These are phyloP conservation scores for Eurois occulta DNA, from an alignment of 2,888 invertebrate genomes.

Conservation along the genomic window DNA sequence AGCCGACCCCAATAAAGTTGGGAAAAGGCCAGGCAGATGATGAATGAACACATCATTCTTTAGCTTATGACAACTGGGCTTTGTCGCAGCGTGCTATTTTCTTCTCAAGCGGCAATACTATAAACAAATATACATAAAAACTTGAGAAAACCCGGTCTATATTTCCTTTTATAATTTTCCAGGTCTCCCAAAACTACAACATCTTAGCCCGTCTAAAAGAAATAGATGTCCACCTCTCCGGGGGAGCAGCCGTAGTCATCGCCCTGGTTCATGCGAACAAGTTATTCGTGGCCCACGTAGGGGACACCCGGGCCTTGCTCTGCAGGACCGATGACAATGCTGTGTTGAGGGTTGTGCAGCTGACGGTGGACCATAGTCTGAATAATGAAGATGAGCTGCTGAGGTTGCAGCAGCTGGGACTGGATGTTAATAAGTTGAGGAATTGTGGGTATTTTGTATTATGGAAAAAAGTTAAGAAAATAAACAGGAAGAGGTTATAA, in stretches of 20 bases:
- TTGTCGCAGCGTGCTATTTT: too few relatives aligned
- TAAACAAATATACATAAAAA: too few relatives aligned
- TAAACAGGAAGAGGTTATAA: background rate
- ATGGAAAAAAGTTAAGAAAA: background rate
- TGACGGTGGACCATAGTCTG: slow-evolving; percentile 96
- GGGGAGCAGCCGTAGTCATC: slow-evolving; percentile 96
- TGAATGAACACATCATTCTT: too few relatives aligned
- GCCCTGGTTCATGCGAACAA: slow-evolving; percentile 94
- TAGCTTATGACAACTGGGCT: too few relatives aligned
- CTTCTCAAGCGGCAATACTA: background rate
- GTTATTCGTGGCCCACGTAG: slow-evolving; percentile 96
- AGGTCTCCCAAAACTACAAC: slow-evolving; percentile 86
- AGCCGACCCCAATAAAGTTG: too few relatives aligned
- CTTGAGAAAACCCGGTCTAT: background rate
- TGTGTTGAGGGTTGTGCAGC: slow-evolving; percentile 93
- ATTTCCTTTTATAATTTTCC: slow-evolving; percentile 23
- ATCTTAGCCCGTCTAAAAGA: slow-evolving; percentile 92
- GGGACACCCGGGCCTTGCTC: slow-evolving; percentile 94
- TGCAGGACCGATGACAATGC: slow-evolving; percentile 95
- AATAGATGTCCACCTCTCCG: slow-evolving; percentile 94
- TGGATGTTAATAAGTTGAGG: slow-evolving; percentile 93
- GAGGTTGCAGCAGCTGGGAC: slow-evolving; percentile 93
- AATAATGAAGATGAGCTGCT: slow-evolving; percentile 96
- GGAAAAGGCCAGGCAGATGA: too few relatives aligned
- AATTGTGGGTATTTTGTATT: slow-evolving; percentile 86